Base-by-base conservation (phyloP, 2,113 vertebrate genomes). In the Spea bombifrons region DNA sequence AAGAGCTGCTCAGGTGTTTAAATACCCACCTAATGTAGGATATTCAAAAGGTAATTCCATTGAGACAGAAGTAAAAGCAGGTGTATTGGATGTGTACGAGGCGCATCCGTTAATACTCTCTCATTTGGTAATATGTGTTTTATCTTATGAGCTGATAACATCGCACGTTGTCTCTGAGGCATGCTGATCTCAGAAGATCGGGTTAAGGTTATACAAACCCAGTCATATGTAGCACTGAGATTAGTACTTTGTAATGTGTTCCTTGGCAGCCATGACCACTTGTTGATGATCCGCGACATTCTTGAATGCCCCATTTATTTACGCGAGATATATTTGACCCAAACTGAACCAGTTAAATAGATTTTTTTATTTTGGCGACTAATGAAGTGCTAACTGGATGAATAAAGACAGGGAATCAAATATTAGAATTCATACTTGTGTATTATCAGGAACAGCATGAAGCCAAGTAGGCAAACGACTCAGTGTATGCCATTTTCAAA, bases 341-440 rank as follows among this genome's bases (percentile, higher is more conserved):
- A 53, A 66, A 53, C 57, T 65, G 50, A 78, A 78, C 68, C 67
- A 71, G 71, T 71, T 69, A 69, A 59, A 12, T 64, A 17, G 48
- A 30, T 30, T 30, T 13, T 66, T 72, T 78, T 78, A 50, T 71
- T 71, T 59, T 57, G 59, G 47, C 43, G 16, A 43, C 17, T 73
- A 74, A 80, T 57, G 44, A 80, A 80, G 71, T 74, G 45, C 50
- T 46, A 48, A 52, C 13, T 52, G 57, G 66, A 55, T 74, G 71
- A 68, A 74, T 74, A 80, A 68, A 65, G 44, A 68, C 61, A 12
- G 44, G 63, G 81, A 83, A 74, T 73, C 63, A 84, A 85, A 81
- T 48, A 84, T 83, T 75, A 86, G 82, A 67, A 82, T 83, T 83
- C 85, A 80, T 78, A 71, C 77, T 86, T 74, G 75, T 79, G 84